These are phyloP conservation scores for Drosophila kanekoi DNA, from an alignment of 2,888 invertebrate species.

Conservation along the genomic window DNA sequence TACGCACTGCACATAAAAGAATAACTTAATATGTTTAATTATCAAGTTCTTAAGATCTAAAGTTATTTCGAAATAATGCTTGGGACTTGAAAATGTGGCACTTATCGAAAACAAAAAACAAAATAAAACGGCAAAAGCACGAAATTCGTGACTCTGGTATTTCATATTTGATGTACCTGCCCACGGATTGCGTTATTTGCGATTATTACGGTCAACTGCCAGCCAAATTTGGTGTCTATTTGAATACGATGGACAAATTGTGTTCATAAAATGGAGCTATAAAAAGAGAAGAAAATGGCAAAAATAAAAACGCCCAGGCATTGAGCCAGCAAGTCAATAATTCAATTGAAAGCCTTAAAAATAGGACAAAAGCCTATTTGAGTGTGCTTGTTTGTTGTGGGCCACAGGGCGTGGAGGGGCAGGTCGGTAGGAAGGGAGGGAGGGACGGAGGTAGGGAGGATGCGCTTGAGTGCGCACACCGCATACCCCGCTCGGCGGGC, in stretches of 20 bases:
- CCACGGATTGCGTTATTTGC: slow-evolving; percentile 22
- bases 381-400: slow-evolving; percentile 41
- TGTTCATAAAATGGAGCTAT: slow-evolving; percentile 45
- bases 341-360: slow-evolving; percentile 70
- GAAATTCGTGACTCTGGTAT: slow-evolving; percentile 44
- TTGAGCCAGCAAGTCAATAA: slow-evolving; percentile 35
- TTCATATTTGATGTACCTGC: slow-evolving; percentile 27
- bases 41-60: neutral
- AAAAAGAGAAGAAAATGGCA: slow-evolving; percentile 23
- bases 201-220: slow-evolving; percentile 49
- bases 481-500: slow-evolving; percentile 2
- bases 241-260: slow-evolving; percentile 58
- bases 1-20: neutral
- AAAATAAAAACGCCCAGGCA: slow-evolving; percentile 7
- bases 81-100: slow-evolving; percentile 3
- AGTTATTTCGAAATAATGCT: neutral
- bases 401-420: neutral
- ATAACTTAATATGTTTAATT: neutral
- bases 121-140: slow-evolving; percentile 4
- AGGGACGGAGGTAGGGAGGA: too few species aligned
- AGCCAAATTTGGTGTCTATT: slow-evolving; percentile 72
- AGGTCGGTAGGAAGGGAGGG: neutral
- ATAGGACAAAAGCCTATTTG: slow-evolving; percentile 68
- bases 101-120: slow-evolving; percentile 14
- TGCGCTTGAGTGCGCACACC: slow-evolving; percentile 37